Evolutionary conservation across 1,140 invertebrate species (phyloP), one percentile per base, ranked within the genome.

Genomic region (Epicauta chinensis): DNA sequence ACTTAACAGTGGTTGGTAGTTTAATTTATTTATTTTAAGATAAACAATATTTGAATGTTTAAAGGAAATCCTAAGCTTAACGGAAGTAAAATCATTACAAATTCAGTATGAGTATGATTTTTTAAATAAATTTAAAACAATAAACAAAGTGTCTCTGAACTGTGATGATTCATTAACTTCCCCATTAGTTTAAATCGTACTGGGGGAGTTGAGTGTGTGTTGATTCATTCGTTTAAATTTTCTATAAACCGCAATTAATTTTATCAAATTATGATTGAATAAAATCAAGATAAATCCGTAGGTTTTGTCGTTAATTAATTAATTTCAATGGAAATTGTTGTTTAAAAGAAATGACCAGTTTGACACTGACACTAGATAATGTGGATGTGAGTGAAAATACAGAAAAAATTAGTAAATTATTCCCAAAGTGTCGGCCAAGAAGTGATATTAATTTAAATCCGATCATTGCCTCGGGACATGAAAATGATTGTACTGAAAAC

Each of bases 351-450:
- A 75, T 74, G 73, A 74, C 71, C 62, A 74, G 72, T 64, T 64
- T 75, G 67, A 65, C 73, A 60, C 60, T 73, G 56, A 60, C 73
- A 52, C 68, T 74, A 64, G 72, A 72, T 66, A 68, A 71, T 64
- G 66, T 69, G 56, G 70, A 69, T 66, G 67, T 70, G 56, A 70
- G 67, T 64, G 74, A 71, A 62, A 74, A 70, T 65, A 81, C 79
- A 69, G 84, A 87, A 75, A 81, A 85, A 71, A 87, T 89, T 72
- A 86, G 82, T 61, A 79, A 83, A 68, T 77, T 89, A 55, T 90
- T 90, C 74, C 86, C 86, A 57, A 88, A 88, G 81, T 89, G 86
- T 74, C 78, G 86, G 58, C 85, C 85, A 53, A 76, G 80, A 46
- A 67, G 67, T 67, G 74, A 77, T 65, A 75, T 75, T 60, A 81